A percentile compares a stretch with the other conserved stretches of the same genome.
Conservation (phyloP, 2,888 invertebrate genomes). For the Atrina japonica region DNA sequence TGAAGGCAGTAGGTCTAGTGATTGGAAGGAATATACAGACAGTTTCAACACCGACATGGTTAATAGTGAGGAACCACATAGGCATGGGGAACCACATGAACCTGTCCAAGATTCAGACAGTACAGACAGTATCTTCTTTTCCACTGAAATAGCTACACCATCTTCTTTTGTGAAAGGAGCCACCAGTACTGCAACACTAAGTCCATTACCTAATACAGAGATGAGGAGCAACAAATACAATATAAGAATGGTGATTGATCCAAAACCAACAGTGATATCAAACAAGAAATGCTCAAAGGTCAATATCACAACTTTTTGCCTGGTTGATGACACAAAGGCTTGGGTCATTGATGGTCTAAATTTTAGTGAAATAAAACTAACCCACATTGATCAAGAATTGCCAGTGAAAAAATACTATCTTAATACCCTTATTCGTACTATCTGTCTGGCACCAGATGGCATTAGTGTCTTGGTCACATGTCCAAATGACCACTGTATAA, state of each 20-base stretch:
- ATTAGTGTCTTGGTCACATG: background rate
- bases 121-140: too few species aligned
- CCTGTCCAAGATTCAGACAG: too few species aligned
- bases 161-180: too few species aligned
- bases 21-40: too few species aligned
- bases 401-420: background rate
- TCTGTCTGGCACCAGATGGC: slow-evolving; percentile 13
- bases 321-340: background rate
- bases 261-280: background rate
- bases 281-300: background rate
- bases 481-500: background rate
- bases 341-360: slow-evolving; percentile 1
- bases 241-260: background rate
- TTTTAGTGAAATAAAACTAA: background rate
- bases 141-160: too few species aligned
- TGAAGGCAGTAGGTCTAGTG: too few species aligned
- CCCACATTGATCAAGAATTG: background rate
- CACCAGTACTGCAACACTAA: too few species aligned
- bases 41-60: too few species aligned
- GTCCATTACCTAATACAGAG: too few species aligned
- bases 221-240: background rate
- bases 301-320: background rate
- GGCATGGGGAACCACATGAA: too few species aligned
- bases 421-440: background rate
- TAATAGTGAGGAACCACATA: too few species aligned